Percentiles rank a stretch among this genome's conserved stretches.
Evolutionary conservation across 2,797 vertebrate genomes (phyloP).

Genomic region (Pachyuromys duprasi): DNA sequence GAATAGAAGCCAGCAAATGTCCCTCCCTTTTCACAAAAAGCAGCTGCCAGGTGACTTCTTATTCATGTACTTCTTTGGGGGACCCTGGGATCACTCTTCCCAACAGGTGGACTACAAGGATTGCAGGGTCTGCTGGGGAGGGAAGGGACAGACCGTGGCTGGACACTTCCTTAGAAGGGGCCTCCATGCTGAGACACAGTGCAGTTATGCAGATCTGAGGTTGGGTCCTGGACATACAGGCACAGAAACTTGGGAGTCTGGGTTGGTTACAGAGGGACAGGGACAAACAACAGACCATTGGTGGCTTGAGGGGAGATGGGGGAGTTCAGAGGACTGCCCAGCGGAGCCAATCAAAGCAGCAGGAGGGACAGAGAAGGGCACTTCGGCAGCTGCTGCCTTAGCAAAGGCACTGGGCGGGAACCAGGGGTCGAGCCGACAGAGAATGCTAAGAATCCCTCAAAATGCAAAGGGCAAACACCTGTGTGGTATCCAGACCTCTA

Average conservation of each 20-base stretch:
- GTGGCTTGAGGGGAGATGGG: fast-evolving
- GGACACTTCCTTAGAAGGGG: background rate
- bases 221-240: too few relatives aligned
- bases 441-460: background rate
- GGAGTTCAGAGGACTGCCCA: background rate
- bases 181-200: background rate
- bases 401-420: slow-evolving; percentile 46
- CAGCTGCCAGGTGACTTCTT: background rate
- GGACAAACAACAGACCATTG: background rate
- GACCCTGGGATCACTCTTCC: background rate
- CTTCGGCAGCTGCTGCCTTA: background rate
- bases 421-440: fast-evolving
- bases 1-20: background rate
- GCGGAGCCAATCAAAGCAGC: background rate
- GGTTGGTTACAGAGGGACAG: background rate
- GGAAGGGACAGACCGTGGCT: background rate
- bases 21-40: background rate
- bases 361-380: background rate
- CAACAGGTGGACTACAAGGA: background rate
- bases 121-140: background rate
- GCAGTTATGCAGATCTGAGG: background rate
- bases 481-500: slow-evolving; percentile 42
- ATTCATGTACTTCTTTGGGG: background rate
- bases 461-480: background rate
- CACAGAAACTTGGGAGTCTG: background rate